Base-by-base conservation (phyloP, 1,140 invertebrate species). In the Dolichoris vasculosae region DNA sequence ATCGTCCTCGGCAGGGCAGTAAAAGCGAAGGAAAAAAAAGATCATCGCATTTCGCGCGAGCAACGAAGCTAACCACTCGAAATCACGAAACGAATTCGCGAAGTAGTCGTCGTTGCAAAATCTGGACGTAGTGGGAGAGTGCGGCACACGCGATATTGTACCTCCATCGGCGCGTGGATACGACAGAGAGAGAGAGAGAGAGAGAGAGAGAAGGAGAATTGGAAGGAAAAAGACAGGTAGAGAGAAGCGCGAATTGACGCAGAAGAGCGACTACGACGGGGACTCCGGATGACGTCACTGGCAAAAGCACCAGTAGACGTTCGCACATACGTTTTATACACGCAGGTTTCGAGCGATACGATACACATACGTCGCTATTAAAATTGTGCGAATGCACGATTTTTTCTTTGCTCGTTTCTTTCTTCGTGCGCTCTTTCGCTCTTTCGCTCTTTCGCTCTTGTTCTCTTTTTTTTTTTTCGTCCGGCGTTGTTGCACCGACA, bases 81-180 rank as follows among this genome's bases (percentile, higher is more conserved):
- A 83, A 83, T 83, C 81, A 83, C 82, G 82, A 77, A 77, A 77
- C 32, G 71, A 83, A 67, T 83, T 67, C 73, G 73, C 51, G 82
- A 75, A 40, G 26, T 40, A 43, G 30, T 63, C 23, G 32, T 59
- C 30, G 67, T 69, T 73, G 40, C 69, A 73, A 73, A 73, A 43
- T 73, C 38, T 20, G 13, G 38, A 43, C 13, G 13, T 7, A 35
- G 75, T 51, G 63, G 43, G 13, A 7, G 35, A 32, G 30, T 9
- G n/a, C 15, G 48, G 73, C 73, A 43, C 73, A 76, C 82, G 82
- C 73, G 55, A 77, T 67, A 83, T 77, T 67, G 13, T 38, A 46
- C 43, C 64, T 46, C 43, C 64, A 48, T 71, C 79, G 51, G 43
- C 40, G 46, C 38, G 59, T 26, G 35, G 15, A 32, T 4, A 23